These are phyloP conservation scores for Ryuthela nishihirai DNA, from an alignment of 2,888 invertebrate genomes.

Conservation along the genomic window DNA sequence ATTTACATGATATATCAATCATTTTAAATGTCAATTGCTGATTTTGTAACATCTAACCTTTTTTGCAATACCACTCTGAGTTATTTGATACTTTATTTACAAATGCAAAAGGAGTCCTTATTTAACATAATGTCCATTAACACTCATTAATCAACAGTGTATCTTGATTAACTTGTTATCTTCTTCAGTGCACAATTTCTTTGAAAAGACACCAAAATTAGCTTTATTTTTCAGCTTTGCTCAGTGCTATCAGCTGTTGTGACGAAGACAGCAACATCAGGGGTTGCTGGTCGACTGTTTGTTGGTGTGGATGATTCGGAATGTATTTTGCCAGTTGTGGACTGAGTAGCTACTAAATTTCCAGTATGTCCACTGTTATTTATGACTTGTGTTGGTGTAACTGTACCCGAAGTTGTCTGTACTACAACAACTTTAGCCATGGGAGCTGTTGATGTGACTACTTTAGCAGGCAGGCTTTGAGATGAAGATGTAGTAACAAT, in stretches of 20 bases:
- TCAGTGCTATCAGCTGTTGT: conserved; percentile 16
- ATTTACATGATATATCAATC: too few species aligned
- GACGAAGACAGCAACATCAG: conserved; percentile 28
- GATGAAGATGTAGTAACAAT: conserved; percentile 19
- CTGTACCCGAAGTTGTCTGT: conserved; percentile 3
- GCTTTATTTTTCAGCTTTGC: conserved; percentile 4
- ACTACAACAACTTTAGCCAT: conserved; percentile 28
- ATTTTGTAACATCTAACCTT: too few species aligned
- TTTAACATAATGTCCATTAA: too few species aligned
- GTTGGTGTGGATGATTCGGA: conserved; percentile 17
- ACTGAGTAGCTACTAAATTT: not conserved
- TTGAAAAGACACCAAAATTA: too few species aligned
- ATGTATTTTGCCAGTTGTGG: not conserved
- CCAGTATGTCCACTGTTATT: not conserved
- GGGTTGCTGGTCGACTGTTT: conserved; percentile 27
- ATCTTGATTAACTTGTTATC: too few species aligned
- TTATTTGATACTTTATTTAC: too few species aligned
- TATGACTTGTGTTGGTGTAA: not conserved
- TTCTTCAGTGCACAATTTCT: too few species aligned
- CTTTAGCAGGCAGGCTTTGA: conserved; percentile 1
- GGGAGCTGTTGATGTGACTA: conserved; percentile 6
- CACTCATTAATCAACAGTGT: too few species aligned
- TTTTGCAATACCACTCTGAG: too few species aligned
- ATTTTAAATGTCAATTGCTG: too few species aligned
- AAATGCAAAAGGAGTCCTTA: too few species aligned